Evolutionary conservation across 2,888 invertebrate genomes (phyloP), one percentile per base, ranked within the genome.

Genomic region (Epistrophella euchroma): DNA sequence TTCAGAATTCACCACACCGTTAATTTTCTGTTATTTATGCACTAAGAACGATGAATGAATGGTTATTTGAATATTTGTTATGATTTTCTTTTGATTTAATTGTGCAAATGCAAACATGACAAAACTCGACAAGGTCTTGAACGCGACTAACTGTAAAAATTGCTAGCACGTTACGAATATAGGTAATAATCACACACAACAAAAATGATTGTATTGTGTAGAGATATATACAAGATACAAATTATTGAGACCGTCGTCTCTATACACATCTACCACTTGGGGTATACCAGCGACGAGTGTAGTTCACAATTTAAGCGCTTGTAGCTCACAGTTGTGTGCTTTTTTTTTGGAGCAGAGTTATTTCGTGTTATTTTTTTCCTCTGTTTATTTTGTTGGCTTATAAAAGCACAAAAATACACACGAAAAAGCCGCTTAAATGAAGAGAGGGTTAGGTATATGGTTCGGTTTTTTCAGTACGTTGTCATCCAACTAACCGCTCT

Each of bases 121-220:
- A 92, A 92, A 91, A 91, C 92, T 92, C 91, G 91, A 91, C 92
- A 92, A 92, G 92, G 92, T 91, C 92, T 92, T 91, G 91, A 92
- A 92, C 90, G 92, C 92, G 92, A 92, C 92, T 92, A 92, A 92
- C 92, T 92, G 92, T 92, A 92, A 92, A 91, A 91, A 89, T 91
- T 90, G 90, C 89, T 89, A 90, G 91, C 91, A 91, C 90, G 90
- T 90, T 91, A 91, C 90, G 92, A 91, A 90, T 92, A 91, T 91
- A 91, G 91, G 86, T 82, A 86, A 78, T 86, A 86, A 86, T 82
- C 81, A 77, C 68, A 86, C 81, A 68, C 66, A 68, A 50, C 47
- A 68, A 37, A 71, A 70, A 75, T 77, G 4, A 77, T 64, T 82
- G 74, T 82, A 37, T 52, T 37, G 52, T 22, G 52, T 52, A 37